These are phyloP conservation scores for Operophtera brumata DNA, from an alignment of 2,888 invertebrate genomes.

Conservation along the genomic window DNA sequence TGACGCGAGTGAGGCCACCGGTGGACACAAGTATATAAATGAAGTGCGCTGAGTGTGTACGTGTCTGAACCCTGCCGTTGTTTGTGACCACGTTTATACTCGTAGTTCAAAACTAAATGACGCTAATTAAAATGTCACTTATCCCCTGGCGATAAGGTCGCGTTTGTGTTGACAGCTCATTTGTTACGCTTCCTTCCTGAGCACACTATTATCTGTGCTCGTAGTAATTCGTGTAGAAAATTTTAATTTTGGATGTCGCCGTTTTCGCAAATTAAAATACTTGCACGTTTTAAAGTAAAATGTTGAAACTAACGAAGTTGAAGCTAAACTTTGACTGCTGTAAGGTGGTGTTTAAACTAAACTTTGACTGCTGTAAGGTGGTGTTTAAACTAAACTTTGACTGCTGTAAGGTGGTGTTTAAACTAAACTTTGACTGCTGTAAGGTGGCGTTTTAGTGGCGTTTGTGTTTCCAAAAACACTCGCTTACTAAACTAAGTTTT, in stretches of 20 bases:
- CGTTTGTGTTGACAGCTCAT: constrained; percentile 15
- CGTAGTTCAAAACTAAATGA: constrained; percentile 13
- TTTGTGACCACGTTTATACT: constrained; percentile 19
- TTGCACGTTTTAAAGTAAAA: constrained; percentile 10
- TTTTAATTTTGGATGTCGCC: constrained; percentile 22
- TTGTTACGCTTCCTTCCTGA: constrained; percentile 7
- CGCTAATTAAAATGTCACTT: constrained; percentile 22
- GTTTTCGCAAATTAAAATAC: constrained; percentile 24
- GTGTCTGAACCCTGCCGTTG: constrained; percentile 17
- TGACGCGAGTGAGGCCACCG: too few species aligned
- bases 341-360: constrained; percentile 18
- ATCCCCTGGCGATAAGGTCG: constrained; percentile 15
- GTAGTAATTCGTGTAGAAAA: constrained; percentile 20
- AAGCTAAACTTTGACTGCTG: constrained; percentile 10
- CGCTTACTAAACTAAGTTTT: background rate
- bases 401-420: constrained; percentile 13
- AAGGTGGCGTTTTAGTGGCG: constrained; percentile 8
- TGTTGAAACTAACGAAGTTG: constrained; percentile 9
- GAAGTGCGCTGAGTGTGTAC: constrained; percentile 8
- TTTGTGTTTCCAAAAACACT: background rate
- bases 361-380: constrained; percentile 12
- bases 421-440: constrained; percentile 11
- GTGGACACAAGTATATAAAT: too few species aligned
- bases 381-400: constrained; percentile 14
- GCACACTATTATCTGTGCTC: constrained; percentile 20